Base-by-base conservation (phyloP, 2,888 invertebrate species). In the Spilosoma lubricipeda region DNA sequence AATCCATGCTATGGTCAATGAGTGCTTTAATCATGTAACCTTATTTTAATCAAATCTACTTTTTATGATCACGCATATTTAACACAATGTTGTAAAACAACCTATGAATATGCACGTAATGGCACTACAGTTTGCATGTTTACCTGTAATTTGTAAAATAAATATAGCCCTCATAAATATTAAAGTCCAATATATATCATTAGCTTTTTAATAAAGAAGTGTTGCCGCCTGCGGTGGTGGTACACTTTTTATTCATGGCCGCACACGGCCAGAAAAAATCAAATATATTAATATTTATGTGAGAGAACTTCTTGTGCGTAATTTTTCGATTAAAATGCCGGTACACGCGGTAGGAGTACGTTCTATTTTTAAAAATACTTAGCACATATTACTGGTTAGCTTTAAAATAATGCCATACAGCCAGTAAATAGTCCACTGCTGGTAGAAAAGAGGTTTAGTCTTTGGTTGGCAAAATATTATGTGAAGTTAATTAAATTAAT, bases 261-360 rank as follows among this genome's bases (percentile, higher is more conserved):
- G 70, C 67, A 72, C 67, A 15, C 73, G 70, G 67, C 39, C 20
- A 52, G 73, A 83, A 82, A 82, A 82, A 83, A 77, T 70, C 70
- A 75, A 77, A 70, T 69, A 72, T 82, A 84, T 80, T 80, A 80
- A 84, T 85, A 84, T 80, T 78, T 77, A 82, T 82, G 75, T 72
- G 75, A 70, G 64, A 36, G 66, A 27, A 73, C 72, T 68, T 84
- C 73, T 74, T 70, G 80, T 39, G 75, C 72, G 45, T 83, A 83
- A 85, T 81, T 85, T 63, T 79, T 85, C 78, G 74, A 77, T 83
- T 85, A 78, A 83, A 85, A 81, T 83, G 83, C 83, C 70, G 64
- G 67, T 69, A 73, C 83, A 85, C 80, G 85, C 45, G 8, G 74
- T 27, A 66, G 33, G n/a, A 69, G 39, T 69, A 65, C n/a, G 64